These are phyloP conservation scores for Gymnothorax reevesii DNA, from an alignment of 2,797 vertebrate genomes.

Conservation along the genomic window DNA sequence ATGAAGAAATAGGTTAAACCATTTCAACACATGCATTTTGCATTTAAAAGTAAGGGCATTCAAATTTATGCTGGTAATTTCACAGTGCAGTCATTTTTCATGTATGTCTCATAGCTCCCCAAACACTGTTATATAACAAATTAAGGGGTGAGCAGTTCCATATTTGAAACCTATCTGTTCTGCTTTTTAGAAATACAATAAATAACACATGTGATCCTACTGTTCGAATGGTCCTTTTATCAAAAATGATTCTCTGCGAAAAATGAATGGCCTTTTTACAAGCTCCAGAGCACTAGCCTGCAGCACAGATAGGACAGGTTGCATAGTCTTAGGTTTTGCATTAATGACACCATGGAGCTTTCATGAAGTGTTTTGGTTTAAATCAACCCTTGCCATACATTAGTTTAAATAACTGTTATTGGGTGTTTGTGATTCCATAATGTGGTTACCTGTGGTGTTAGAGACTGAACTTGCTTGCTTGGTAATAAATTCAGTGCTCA, in stretches of 20 bases:
- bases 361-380: background rate
- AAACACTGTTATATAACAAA: background rate
- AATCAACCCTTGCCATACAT: background rate
- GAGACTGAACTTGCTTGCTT: background rate
- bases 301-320: background rate
- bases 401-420: background rate
- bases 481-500: background rate
- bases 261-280: background rate
- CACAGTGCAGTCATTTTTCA: no score
- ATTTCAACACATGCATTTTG: background rate
- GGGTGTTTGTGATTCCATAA: background rate
- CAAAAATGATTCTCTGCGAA: background rate
- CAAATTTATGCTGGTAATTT: background rate
- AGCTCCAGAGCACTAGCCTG: background rate
- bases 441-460: background rate
- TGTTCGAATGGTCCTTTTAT: background rate
- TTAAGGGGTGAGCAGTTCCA: background rate
- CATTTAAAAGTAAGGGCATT: background rate
- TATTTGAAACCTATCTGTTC: background rate
- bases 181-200: background rate
- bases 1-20: background rate
- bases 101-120: background rate
- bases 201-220: background rate
- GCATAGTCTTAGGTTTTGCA: background rate
- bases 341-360: background rate